Evolutionary conservation across 2,113 vertebrate species (phyloP), one percentile per base, ranked within the genome.

Genomic region (Tychaedon coryphoeus): DNA sequence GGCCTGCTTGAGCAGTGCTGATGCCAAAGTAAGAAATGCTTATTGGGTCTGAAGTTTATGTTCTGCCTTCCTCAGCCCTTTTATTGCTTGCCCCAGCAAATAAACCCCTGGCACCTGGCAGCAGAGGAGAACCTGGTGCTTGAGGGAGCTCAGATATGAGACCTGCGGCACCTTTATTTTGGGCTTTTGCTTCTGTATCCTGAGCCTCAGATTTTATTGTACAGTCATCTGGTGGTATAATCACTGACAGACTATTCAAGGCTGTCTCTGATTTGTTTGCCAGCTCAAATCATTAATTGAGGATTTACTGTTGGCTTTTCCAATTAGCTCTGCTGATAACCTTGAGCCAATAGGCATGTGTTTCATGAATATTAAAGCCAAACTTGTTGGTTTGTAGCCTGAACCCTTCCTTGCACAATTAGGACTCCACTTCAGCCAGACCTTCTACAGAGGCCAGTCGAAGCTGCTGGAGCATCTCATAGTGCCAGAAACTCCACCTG

Each of bases 321-420:
- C 36, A 24, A 2, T 71, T 88, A 50, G 13, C 26, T 72, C 23
- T 22, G 19, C 56, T 92, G 36, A 53, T 62, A 75, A 75, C 29
- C 20, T 64, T 74, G 33, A 71, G 24, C 36, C 34, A 54, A 1
- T 0, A 2, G 36, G 36, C 16, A 33, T 58, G 19, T 1, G 0
- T 82, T 88, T 88, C 38, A 17, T 67, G 6, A 62, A 14, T 60
- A n/a, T 78, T 74, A 69, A 89, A 77, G 53, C 12, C 53, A 58
- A 20, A 15, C 9, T 50, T 60, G 3, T 31, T 83, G 57, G 31
- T 74, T 90, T 72, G 31, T 53, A 69, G 42, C 17, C 40, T 75
- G 34, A 87, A 8, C 23, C 71, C 12, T 61, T 84, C 22, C 29
- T 75, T 90, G 14, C 15, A 61, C 25, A 8, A 6, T 43, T 62